Evolutionary conservation across 2,797 vertebrate species (phyloP).

Genomic region (Alcedo atthis): DNA sequence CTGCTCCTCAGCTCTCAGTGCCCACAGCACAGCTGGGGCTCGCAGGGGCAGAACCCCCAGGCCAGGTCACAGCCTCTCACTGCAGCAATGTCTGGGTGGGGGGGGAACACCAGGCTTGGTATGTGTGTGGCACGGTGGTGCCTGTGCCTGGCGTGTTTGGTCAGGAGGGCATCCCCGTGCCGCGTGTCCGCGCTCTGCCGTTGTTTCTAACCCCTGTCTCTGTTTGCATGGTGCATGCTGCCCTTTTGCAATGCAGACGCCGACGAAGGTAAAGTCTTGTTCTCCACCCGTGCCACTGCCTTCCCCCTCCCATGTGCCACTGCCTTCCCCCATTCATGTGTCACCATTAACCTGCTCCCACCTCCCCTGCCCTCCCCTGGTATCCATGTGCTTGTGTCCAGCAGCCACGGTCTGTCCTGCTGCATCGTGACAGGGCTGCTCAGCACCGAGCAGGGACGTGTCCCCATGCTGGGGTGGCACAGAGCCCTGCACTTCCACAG

Average conservation of each 20-base stretch:
- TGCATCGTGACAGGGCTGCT: rapidly evolving
- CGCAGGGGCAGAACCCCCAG: rapidly evolving
- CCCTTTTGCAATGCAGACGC: conserved; percentile 90
- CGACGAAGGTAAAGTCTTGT: conserved; percentile 91
- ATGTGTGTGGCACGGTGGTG: not conserved
- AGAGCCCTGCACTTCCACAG: rapidly evolving
- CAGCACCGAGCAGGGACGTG: rapidly evolving
- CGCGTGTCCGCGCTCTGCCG: not conserved
- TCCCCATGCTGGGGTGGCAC: not conserved
- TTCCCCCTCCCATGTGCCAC: not conserved
- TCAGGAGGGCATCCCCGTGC: not conserved
- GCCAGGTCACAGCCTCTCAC: rapidly evolving
- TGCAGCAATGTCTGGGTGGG: rapidly evolving
- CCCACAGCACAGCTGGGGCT: rapidly evolving
- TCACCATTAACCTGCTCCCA: conserved; percentile 37
- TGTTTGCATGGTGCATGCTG: conserved; percentile 98
- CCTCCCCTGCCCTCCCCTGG: not conserved
- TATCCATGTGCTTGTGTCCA: rapidly evolving
- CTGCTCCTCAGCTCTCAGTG: not conserved
- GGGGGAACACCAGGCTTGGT: not conserved
- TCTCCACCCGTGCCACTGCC: not conserved
- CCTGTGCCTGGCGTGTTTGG: not conserved
- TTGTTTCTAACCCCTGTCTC: conserved; percentile 87
- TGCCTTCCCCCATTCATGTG: rapidly evolving
- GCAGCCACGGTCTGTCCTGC: not conserved